A percentile compares a stretch with the other conserved stretches of the same genome.
Conservation (phyloP, 2,797 vertebrate species). For the Novumbra hubbsi region DNA sequence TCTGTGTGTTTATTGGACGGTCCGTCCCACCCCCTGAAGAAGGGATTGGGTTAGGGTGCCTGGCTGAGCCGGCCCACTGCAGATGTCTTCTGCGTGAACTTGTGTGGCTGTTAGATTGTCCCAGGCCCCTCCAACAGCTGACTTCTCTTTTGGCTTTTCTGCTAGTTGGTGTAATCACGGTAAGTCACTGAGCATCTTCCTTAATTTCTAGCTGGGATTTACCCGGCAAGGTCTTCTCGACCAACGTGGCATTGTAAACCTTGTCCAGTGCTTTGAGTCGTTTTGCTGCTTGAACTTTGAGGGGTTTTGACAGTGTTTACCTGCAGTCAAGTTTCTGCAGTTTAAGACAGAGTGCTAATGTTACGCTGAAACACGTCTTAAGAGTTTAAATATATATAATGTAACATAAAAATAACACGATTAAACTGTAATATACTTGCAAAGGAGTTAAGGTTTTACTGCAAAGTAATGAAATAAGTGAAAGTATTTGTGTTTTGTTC, state of each 20-base stretch:
- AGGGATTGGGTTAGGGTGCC: slow-evolving; percentile 25
- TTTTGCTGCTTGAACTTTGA: background rate
- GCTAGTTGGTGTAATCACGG: slow-evolving; percentile 72
- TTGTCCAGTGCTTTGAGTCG: background rate
- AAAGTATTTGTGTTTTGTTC: background rate
- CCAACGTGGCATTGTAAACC: background rate
- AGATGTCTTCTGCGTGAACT: slow-evolving; percentile 70
- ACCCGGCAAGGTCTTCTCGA: background rate
- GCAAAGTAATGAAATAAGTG: background rate
- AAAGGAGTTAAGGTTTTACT: background rate
- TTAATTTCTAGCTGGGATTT: background rate
- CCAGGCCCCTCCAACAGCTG: slow-evolving; percentile 68
- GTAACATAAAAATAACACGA: background rate
- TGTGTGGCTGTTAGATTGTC: slow-evolving; percentile 79
- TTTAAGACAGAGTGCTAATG: background rate
- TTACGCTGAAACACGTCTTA: background rate
- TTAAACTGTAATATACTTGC: background rate
- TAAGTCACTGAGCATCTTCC: slow-evolving; percentile 63
- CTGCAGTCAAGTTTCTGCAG: background rate
- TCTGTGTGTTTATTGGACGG: slow-evolving; percentile 36
- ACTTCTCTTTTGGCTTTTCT: slow-evolving; percentile 72
- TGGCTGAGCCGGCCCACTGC: slow-evolving; percentile 68
- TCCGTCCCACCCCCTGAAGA: slow-evolving; percentile 57
- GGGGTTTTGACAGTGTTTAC: background rate
- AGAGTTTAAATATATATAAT: background rate